Base-by-base conservation (phyloP, 2,797 vertebrate species). In the Chaetophractus vellerosus region DNA sequence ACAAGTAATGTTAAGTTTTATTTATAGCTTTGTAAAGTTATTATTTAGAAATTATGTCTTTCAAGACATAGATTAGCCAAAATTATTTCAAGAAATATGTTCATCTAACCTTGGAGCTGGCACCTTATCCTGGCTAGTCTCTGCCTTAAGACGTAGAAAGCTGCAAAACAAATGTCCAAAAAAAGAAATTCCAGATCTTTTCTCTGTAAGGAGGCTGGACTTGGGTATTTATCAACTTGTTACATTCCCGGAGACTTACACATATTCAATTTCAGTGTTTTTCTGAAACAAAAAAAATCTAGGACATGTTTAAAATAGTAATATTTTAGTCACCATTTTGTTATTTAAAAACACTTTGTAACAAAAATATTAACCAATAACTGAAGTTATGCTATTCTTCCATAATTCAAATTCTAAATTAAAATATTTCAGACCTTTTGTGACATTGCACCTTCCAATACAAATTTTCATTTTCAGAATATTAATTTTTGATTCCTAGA, bases 81-180 rank as follows among this genome's bases (percentile, higher is more conserved):
- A 99, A 99, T 99, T 98, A 99, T 99, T 99, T 98, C 98, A 99
- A 99, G 98, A 99, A 99, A 99, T 98, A 99, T 98, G 98, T 99
- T 99, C 98, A 97, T 99, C 99, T 99, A 99, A 99, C 99, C 99
- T 99, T 99, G 99, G 98, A 99, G 99, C 97, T 99, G 99, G 99
- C 99, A 99, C 99, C 99, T 99, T 99, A 99, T 99, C 99, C 99
- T 99, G 99, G 99, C 98, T 99, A 99, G 98, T 99, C 99, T 99
- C 99, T 99, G 99, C 98, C 99, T 99, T 99, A 99, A 99, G 99
- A 99, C 98, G 99, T 99, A 99, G 99, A 99, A 99, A 97, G 99
- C 99, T 99, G 99, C 98, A 99, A 99, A 99, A 99, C 98, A 99
- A 99, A 99, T 99, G 98, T 99, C 98, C 99, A 98, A 98, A 99